Evolutionary conservation across 2,888 invertebrate species (phyloP).

Genomic region (Andricus quercusramuli): DNA sequence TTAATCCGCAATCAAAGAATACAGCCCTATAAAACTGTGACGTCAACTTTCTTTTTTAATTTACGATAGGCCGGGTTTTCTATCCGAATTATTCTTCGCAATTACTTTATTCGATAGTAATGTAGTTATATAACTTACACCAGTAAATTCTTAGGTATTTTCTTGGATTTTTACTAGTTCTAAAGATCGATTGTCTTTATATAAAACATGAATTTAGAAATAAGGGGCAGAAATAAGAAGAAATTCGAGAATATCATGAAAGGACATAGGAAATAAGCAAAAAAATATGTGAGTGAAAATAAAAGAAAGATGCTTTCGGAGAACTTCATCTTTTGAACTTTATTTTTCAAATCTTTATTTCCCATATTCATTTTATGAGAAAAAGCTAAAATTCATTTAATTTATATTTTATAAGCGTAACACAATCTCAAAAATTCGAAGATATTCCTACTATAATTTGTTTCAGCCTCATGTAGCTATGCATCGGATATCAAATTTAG

Average conservation of each 20-base stretch:
- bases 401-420: background rate
- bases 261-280: too few relatives aligned
- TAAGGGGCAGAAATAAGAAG: too few relatives aligned
- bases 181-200: background rate
- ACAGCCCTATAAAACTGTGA: conserved; percentile 16
- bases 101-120: background rate
- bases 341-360: background rate
- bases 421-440: too few relatives aligned
- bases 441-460: background rate
- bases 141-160: background rate
- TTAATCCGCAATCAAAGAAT: conserved; percentile 21
- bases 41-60: conserved; percentile 33
- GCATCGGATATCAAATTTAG: background rate
- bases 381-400: background rate
- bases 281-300: background rate
- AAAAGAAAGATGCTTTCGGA: background rate
- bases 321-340: background rate
- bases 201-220: too few relatives aligned
- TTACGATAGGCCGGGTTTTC: conserved; percentile 7
- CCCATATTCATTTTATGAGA: background rate
- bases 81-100: background rate
- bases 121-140: background rate
- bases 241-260: too few relatives aligned
- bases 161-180: background rate
- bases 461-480: background rate